phyloP scores from a whole-genome alignment of 2,888 invertebrate genomes.

The Lathronympha strigana region DNA sequence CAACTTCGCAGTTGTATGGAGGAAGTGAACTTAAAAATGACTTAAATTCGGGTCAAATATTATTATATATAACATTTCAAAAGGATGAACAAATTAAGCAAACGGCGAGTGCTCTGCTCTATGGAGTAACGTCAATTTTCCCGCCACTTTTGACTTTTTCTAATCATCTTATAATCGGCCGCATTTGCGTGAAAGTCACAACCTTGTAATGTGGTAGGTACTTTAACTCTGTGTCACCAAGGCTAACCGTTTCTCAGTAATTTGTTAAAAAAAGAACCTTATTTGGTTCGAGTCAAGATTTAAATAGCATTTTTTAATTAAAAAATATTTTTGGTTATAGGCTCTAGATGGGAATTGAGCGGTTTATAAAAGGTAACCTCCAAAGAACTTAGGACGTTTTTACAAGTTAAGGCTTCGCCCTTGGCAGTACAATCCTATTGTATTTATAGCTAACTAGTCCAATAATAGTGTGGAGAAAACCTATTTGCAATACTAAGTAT shows the following conservation, averaged over 20 bases:
- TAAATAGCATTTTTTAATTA: not conserved
- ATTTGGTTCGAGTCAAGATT: not conserved
- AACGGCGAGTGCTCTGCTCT: no score
- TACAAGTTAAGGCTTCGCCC: constrained; percentile 22
- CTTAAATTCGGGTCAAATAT: not conserved
- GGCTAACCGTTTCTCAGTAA: constrained; percentile 28
- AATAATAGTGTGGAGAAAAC: constrained; percentile 22
- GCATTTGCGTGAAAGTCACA: constrained; percentile 34
- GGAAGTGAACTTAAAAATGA: not conserved
- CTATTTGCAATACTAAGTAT: constrained; percentile 3
- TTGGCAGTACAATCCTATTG: not conserved
- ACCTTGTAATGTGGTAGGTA: constrained; percentile 39
- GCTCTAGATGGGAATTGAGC: not conserved
- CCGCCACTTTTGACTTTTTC: constrained; percentile 34
- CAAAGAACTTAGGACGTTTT: constrained; percentile 8
- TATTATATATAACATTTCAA: not conserved
- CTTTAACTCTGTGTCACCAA: constrained; percentile 37
- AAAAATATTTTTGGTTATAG: not conserved
- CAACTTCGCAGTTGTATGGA: no score
- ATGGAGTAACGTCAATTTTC: constrained; percentile 11
- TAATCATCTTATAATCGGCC: constrained; percentile 40
- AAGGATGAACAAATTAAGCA: not conserved
- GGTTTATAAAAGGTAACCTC: constrained; percentile 20
- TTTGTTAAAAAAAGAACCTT: not conserved
- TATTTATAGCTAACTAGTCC: constrained; percentile 28